Evolutionary conservation across 2,797 vertebrate species (phyloP), one percentile per base, ranked within the genome.

Genomic region (Liasis olivaceus): DNA sequence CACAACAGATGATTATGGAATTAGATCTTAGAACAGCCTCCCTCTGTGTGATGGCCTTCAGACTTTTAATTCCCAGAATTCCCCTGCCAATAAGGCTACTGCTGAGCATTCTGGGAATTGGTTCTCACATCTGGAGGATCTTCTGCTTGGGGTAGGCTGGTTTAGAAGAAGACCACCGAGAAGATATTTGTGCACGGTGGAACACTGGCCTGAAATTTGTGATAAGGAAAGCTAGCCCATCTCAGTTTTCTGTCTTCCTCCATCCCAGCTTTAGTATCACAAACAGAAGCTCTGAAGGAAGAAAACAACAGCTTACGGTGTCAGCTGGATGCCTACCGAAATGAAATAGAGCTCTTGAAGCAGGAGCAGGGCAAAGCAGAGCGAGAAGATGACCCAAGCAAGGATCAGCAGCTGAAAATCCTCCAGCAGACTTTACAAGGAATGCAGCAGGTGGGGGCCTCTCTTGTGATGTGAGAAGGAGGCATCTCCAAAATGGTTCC

Each of bases 271-370:
- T 98, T 98, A 91, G 97, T 98, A 81, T 98, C 98, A 0, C 99
- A 99, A 97, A 97, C 98, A 64, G 99, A 99, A 95, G 98, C 98
- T 54, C 97, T 99, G 93, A 99, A 99, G 96, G 99, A 99, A 96
- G 99, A 99, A 97, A 99, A 99, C 1, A 99, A 99, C 97, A 99
- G 99, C 88, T 98, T 99, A 95, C 98, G 99, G 96, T 99, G 99
- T 97, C 99, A 99, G 97, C 98, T 99, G 64, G 99, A 99, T 0
- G 99, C 98, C 93, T 99, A 99, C 95, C 98, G 99, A 94, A 99
- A 99, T 17, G 99, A 99, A 95, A 98, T 99, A 95, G 99, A 99
- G 96, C 98, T 99, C 95, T 98, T 99, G 84, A 99, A 99, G 95
- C 98, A 99, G 97, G 99, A 99, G 92, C 98, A 99, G 93, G 98